These are phyloP conservation scores for Caradrina clavipalpis DNA, from an alignment of 2,888 invertebrate genomes.

Conservation along the genomic window DNA sequence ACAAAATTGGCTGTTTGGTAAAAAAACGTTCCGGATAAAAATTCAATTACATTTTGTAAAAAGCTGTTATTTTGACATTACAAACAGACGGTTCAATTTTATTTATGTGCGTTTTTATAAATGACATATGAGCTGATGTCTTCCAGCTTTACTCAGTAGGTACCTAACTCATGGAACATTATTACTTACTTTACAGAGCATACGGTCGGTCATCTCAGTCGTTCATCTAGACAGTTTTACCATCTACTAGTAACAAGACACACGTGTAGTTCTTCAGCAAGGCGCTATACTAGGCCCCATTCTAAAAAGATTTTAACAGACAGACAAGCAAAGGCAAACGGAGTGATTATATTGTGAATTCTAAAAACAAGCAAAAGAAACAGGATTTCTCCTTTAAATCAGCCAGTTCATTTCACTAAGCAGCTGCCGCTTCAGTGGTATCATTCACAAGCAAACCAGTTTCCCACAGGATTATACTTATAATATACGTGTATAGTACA, in stretches of 20 bases:
- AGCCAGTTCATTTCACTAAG: constrained; percentile 40
- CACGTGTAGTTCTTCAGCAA: background rate
- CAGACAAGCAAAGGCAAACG: no score
- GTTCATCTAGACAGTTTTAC: background rate
- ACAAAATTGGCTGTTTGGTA: background rate
- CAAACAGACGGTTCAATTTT: no score
- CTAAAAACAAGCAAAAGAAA: constrained; percentile 3
- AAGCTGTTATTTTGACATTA: no score
- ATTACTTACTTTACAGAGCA: no score
- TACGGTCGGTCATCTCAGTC: background rate
- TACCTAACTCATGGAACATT: no score
- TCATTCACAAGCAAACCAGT: constrained; percentile 54
- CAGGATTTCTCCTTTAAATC: constrained; percentile 13
- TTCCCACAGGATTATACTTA: constrained; percentile 53
- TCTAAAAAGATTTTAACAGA: no score
- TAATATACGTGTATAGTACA: constrained; percentile 39
- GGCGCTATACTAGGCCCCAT: background rate
- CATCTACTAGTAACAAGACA: background rate
- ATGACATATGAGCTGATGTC: background rate
- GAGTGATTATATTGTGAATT: no score
- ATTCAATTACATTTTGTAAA: no score
- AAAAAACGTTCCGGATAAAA: no score
- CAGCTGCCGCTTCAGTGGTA: constrained; percentile 40
- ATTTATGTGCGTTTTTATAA: no score
- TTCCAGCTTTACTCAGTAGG: no score